Base-by-base conservation (phyloP, 2,888 invertebrate species). In the Lepidochrysops patricia region DNA sequence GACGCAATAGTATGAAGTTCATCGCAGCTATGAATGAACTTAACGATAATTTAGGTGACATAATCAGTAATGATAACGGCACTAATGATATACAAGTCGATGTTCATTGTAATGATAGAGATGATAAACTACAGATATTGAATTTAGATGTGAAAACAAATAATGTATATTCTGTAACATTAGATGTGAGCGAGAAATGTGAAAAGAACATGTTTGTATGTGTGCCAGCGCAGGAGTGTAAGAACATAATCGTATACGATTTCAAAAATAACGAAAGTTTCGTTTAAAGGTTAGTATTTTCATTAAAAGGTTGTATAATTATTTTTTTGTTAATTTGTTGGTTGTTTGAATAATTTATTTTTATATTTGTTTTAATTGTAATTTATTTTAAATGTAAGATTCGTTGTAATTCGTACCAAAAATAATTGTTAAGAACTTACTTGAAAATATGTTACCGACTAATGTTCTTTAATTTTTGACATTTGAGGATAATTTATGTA, bases 191-290 rank as follows among this genome's bases (percentile, higher is more conserved):
- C 63, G 84, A 85, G n/a, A 67, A 65, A 37, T 68, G 63, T 60
- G 87, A 87, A 60, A 80, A 69, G 63, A 87, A 83, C 65, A 84
- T 78, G 67, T 88, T 86, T 70, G 84, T 88, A 49, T 89, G 86
- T 70, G 82, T 87, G 65, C 88, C 88, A 64, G 73, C 77, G 65
- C 79, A 81, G 66, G 87, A 87, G 61, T 83, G 70, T 65, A 77
- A 79, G 74, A 87, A 85, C 80, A 85, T 87, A 82, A 84, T 86
- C 84, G 87, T 89, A 85, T 88, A 87, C 80, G 86, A 89, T 73
- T 86, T 84, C 77, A 85, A 75, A 69, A 80, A 81, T 76, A 89
- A 89, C 68, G 89, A 89, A 64, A 89, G 89, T 82, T 89, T 89
- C 71, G 89, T 89, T 66, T 89, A 68, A 68, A 60, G 49, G 37